Evolutionary conservation across 2,888 invertebrate species (phyloP), one percentile per base, ranked within the genome.

Genomic region (Phortica okadai): DNA sequence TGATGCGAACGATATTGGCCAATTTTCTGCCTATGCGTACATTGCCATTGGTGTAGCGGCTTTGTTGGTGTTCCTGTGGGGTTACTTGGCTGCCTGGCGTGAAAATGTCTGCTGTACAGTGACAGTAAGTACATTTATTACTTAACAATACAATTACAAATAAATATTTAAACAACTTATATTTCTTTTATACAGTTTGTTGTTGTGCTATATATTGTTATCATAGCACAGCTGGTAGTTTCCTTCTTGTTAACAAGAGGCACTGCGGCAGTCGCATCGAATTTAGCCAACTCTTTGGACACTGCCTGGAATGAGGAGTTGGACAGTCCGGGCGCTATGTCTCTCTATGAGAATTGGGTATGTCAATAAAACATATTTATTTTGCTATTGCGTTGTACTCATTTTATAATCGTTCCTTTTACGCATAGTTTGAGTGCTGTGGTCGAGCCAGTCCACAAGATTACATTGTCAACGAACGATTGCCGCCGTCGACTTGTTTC

Each of bases 21-120:
- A 45, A 0, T 1, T 72, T 42, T 78, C 82, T 1, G 80, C 86
- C 16, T 83, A 81, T 58, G 77, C 81, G 3, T 90, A 88, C 66
- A 83, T 88, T 16, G 83, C 69, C 6, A 67, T 89, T 7, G 89
- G 89, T 33, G 77, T 73, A 0, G 81, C 83, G 11, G 82, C 84
- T 64, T 74, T 89, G n/a, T 2, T 88, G n/a, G 94, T 97, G 81
- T 95, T 96, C 0, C 95, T 97, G 92, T 95, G 97, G 90, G 97
- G 97, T 79, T 97, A 97, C 92, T 96, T 97, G 89, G 97, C 97
- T 54, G 97, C 97, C 6, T 94, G 96, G 82, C 94, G 95, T 80
- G 97, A 97, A 91, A 96, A 95, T 91, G 95, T 96, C 89, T 97
- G 96, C 92, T 96, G 97, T 94, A 94, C 96, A 74, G 93, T 96